A percentile compares a stretch with the other conserved stretches of the same genome.
Evolutionary conservation across 2,113 vertebrate genomes (phyloP).

Genomic region (Indicator indicator): DNA sequence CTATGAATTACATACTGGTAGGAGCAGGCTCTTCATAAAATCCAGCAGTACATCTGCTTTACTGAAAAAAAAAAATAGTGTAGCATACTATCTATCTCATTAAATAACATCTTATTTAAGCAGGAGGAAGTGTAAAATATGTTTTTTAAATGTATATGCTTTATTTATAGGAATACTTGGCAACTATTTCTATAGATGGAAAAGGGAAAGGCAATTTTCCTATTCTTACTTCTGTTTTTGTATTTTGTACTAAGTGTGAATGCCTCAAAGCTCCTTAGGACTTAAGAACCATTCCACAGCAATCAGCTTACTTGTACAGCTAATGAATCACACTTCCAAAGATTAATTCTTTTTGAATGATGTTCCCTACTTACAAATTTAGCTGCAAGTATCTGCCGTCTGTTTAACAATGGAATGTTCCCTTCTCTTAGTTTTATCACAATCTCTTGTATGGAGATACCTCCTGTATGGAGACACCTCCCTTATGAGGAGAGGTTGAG

Average conservation of each 20-base stretch:
- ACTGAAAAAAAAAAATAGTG: not conserved
- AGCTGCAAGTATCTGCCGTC: not conserved
- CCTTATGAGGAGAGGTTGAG: too few relatives aligned
- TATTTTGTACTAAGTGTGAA: not conserved
- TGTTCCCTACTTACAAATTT: not conserved
- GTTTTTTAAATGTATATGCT: not conserved
- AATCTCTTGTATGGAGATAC: not conserved
- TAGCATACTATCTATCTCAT: not conserved
- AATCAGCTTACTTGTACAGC: fast-evolving
- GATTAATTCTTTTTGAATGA: not conserved
- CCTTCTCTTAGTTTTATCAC: not conserved
- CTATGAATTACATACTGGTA: not conserved
- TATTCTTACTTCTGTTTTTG: not conserved
- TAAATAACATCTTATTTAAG: not conserved
- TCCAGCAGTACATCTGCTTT: not conserved
- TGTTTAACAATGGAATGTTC: not conserved
- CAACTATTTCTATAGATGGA: not conserved
- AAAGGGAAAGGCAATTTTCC: not conserved
- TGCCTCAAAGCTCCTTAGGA: not conserved
- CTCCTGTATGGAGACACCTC: too few relatives aligned
- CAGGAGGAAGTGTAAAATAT: not conserved
- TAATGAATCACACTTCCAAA: not conserved
- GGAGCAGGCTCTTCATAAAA: not conserved
- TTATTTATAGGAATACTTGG: not conserved
- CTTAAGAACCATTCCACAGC: not conserved